Conservation (phyloP, 1,140 invertebrate species). For the Tetramorium simillimum region DNA sequence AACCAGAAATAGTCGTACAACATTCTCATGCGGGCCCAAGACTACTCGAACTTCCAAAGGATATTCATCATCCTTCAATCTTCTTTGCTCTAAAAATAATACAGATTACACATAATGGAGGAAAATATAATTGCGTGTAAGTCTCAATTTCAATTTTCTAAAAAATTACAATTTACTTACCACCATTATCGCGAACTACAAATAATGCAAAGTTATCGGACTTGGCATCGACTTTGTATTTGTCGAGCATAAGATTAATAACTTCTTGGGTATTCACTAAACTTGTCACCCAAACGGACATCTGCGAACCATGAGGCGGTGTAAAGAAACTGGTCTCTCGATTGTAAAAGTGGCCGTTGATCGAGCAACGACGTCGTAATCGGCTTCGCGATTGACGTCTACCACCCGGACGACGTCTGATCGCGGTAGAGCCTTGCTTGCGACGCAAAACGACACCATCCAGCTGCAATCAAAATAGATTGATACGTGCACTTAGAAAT, state of each 20-base stretch:
- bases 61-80: constrained; percentile 92
- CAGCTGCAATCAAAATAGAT: constrained; percentile 70
- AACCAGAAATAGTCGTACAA: constrained; percentile 92
- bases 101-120: neutral
- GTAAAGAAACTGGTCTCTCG: constrained; percentile 95
- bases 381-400: constrained; percentile 89
- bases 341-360: constrained; percentile 96
- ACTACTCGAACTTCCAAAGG: constrained; percentile 92
- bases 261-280: constrained; percentile 93
- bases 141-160: neutral
- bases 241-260: constrained; percentile 94
- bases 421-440: constrained; percentile 88
- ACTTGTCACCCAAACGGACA: constrained; percentile 94
- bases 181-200: constrained; percentile 93
- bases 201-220: constrained; percentile 93
- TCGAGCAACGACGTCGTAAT: constrained; percentile 92
- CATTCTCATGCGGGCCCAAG: constrained; percentile 93
- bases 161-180: constrained; percentile 82
- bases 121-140: constrained; percentile 23
- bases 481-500: neutral
- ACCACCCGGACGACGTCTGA: constrained; percentile 90
- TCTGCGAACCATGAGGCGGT: constrained; percentile 93
- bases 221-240: constrained; percentile 94
- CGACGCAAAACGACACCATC: constrained; percentile 82
- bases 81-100: constrained; percentile 88